Evolutionary conservation across 2,888 invertebrate genomes (phyloP).

Genomic region (Pherbina coryleti): DNA sequence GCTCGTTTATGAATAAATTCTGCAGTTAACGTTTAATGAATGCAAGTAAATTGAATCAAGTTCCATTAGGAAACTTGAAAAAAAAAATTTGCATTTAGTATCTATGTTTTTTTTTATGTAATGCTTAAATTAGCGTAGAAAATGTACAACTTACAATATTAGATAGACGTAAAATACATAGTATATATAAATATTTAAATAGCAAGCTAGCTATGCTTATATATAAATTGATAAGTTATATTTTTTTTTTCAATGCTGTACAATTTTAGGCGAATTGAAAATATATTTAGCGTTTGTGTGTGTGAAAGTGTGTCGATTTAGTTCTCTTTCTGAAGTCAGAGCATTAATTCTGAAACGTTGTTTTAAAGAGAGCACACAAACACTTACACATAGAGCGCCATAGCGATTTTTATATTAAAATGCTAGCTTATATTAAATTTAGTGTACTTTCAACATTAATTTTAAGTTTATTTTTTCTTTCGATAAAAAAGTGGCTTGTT

Average conservation of each 20-base stretch:
- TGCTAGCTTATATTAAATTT: too few relatives aligned
- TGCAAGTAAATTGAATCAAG: background rate
- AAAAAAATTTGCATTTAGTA: conserved; percentile 34
- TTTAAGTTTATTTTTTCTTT: background rate
- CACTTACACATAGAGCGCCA: background rate
- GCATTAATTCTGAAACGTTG: background rate
- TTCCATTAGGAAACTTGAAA: conserved; percentile 38
- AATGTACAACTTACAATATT: background rate
- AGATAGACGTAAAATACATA: background rate
- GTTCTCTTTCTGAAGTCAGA: background rate
- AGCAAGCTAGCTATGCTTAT: conserved; percentile 18
- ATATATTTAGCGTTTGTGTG: background rate
- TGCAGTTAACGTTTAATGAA: background rate
- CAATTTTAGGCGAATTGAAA: conserved; percentile 13
- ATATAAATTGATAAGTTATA: background rate
- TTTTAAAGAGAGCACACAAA: background rate
- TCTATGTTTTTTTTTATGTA: conserved; percentile 22
- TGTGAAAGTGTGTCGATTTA: background rate
- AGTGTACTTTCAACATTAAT: too few relatives aligned
- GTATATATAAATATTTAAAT: conserved; percentile 13
- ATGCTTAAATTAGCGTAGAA: conserved; percentile 7
- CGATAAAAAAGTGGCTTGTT: background rate
- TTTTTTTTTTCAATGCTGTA: background rate
- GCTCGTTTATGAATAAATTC: conserved; percentile 4
- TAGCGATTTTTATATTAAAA: too few relatives aligned